phyloP scores from a whole-genome alignment of 2,113 vertebrate species.

The Sinosuthora webbiana region DNA sequence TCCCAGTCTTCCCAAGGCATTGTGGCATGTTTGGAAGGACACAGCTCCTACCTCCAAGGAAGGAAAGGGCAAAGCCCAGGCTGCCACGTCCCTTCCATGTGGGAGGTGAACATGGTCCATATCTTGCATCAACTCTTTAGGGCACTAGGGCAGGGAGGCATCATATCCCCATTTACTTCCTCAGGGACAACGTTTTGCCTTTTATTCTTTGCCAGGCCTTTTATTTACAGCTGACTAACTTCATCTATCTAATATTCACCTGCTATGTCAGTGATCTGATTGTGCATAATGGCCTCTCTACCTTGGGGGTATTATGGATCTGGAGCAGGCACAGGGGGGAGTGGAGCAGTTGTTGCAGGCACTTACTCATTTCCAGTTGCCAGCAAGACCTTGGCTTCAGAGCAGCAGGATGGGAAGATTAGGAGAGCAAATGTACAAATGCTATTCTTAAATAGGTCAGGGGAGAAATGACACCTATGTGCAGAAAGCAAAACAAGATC shows the following conservation, averaged over 20 bases:
- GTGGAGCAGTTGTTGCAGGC: not conserved
- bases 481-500: not conserved
- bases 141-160: slow-evolving; percentile 10
- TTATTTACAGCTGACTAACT: slow-evolving; percentile 50
- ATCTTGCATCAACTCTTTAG: not conserved
- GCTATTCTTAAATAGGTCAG: not conserved
- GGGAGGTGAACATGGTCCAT: not conserved
- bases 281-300: slow-evolving; percentile 10
- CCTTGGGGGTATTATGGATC: slow-evolving; percentile 3
- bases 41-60: not conserved
- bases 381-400: not conserved
- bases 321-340: not conserved
- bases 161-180: not conserved
- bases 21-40: not conserved
- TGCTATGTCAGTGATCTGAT: slow-evolving; percentile 48
- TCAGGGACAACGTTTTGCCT: slow-evolving; percentile 17
- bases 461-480: not conserved
- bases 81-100: not conserved
- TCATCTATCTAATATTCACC: slow-evolving; percentile 53
- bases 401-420: not conserved
- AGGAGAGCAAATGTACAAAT: not conserved
- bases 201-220: slow-evolving; percentile 48
- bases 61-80: not conserved
- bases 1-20: not conserved
- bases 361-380: not conserved